Evolutionary conservation across 2,888 invertebrate genomes (phyloP), one percentile per base, ranked within the genome.

Genomic region (Hyles lineata): DNA sequence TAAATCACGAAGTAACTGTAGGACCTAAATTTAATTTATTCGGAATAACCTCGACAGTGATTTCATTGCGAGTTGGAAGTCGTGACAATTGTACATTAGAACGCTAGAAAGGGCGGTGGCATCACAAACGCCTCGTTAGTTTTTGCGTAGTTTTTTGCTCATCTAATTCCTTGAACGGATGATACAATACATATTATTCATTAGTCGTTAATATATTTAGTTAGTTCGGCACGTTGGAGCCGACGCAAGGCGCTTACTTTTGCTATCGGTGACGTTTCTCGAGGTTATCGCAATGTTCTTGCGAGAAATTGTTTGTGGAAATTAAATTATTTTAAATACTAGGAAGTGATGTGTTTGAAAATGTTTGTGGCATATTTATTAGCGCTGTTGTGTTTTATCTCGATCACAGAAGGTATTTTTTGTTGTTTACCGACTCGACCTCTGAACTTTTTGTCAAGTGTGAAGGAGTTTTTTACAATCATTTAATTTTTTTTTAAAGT

Each of bases 121-220:
- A 71, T 71, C 70, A 60, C 60, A 23, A 35, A 19, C 58, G 60
- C 32, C 43, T 73, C 55, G 11, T 19, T 58, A 17, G 70, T 70
- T 67, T 67, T 70, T 70, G 73, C 55, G 8, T 29, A 32, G 61
- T 70, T 73, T 73, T 73, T 60, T 73, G 25, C 70, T 25, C 11
- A 52, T 15, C 23, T 32, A 60, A 61, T 73, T 73, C 73, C 55
- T 23, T 50, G 73, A 70, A 73, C 70, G 50, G 70, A 73, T 70
- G 73, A 73, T 55, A 55, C 60, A 70, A 70, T 70, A 70, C 70
- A 62, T 62, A 62, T 61, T 70, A 11, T 59, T 55, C 25, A 70
- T 32, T 70, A 25, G 58, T 58, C 29, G 11, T 32, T 55, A 11
- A 19, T 70, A 58, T 70, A 58, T 70, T 70, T 58, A 43, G 35